These are phyloP conservation scores for Drosophila flavopinicola DNA, from an alignment of 2,888 invertebrate species.

Conservation along the genomic window DNA sequence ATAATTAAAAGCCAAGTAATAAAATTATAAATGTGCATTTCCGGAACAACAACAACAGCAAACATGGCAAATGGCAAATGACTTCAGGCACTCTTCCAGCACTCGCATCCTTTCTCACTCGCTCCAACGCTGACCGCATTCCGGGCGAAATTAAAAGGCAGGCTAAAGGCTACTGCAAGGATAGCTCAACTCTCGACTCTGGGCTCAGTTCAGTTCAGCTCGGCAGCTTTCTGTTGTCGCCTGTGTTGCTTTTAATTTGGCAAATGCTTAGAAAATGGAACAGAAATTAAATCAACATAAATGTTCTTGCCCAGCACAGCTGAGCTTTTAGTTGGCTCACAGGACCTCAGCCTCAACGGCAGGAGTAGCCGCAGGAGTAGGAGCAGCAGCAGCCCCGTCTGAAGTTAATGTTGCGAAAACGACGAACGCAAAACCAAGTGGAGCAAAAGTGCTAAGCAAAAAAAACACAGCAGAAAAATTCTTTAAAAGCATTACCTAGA, in stretches of 20 bases:
- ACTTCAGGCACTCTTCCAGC: conserved; percentile 2
- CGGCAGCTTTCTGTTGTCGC: conserved; percentile 30
- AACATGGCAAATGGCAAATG: conserved; percentile 14
- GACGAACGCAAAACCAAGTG: conserved; percentile 35
- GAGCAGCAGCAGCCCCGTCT: conserved; percentile 26
- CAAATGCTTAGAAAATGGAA: conserved; percentile 61
- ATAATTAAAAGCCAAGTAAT: conserved; percentile 62
- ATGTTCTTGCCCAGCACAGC: conserved; percentile 26
- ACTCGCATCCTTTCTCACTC: neutral
- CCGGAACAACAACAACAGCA: conserved; percentile 18
- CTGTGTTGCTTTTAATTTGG: conserved; percentile 59
- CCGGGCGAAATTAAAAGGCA: conserved; percentile 64
- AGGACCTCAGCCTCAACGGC: neutral
- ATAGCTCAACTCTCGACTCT: conserved; percentile 18
- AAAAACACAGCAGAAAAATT: conserved; percentile 37
- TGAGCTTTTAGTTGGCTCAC: conserved; percentile 14
- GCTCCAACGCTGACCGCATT: conserved; percentile 61
- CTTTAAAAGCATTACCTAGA: conserved; percentile 29
- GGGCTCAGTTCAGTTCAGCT: conserved; percentile 14
- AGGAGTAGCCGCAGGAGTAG: neutral
- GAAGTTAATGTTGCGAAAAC: conserved; percentile 67
- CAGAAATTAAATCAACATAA: conserved; percentile 64
- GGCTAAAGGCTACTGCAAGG: conserved; percentile 29
- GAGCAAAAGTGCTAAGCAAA: conserved; percentile 43
- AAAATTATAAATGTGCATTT: conserved; percentile 65